Conservation (phyloP, 2,113 vertebrate genomes). For the Saguinus midas region DNA sequence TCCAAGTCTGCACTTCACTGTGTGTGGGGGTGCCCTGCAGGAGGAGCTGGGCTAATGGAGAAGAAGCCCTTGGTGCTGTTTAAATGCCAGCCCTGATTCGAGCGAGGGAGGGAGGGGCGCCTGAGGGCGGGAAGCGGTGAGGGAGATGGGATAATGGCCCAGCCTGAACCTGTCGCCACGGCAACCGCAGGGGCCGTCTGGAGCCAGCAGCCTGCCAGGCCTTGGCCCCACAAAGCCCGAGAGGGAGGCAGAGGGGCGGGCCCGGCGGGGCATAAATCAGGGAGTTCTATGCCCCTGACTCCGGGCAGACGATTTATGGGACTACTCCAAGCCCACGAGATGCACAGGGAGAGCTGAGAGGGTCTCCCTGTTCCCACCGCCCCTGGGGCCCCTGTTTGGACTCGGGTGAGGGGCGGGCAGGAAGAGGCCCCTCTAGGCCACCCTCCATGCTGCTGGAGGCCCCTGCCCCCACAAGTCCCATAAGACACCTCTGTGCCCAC, state of each 20-base stretch:
- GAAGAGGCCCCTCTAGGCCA: conserved; percentile 60
- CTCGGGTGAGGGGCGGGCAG: neutral
- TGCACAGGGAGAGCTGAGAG: conserved; percentile 51
- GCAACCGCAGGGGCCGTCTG: conserved; percentile 71
- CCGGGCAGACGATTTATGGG: conserved; percentile 77
- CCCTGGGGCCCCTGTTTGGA: conserved; percentile 48
- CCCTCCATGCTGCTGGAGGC: conserved; percentile 24
- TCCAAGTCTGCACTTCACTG: neutral
- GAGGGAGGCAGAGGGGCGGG: conserved; percentile 66
- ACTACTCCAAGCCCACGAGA: conserved; percentile 59
- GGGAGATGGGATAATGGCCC: neutral
- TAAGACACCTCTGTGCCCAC: neutral
- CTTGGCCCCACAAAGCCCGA: conserved; percentile 68
- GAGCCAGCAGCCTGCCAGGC: conserved; percentile 74
- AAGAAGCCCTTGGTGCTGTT: neutral
- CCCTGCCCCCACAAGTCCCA: conserved; percentile 4
- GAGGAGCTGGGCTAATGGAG: neutral
- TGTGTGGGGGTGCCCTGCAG: neutral
- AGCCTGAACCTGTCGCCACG: conserved; percentile 63
- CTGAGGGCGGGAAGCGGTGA: neutral
- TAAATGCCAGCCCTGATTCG: neutral
- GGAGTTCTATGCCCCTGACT: conserved; percentile 76
- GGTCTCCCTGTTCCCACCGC: conserved; percentile 68
- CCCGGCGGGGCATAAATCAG: conserved; percentile 72
- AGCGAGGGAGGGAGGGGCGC: neutral